A percentile compares a stretch with the other conserved stretches of the same genome.
Conservation (phyloP, 2,113 vertebrate genomes). For the Urocynchramus pylzowi region DNA sequence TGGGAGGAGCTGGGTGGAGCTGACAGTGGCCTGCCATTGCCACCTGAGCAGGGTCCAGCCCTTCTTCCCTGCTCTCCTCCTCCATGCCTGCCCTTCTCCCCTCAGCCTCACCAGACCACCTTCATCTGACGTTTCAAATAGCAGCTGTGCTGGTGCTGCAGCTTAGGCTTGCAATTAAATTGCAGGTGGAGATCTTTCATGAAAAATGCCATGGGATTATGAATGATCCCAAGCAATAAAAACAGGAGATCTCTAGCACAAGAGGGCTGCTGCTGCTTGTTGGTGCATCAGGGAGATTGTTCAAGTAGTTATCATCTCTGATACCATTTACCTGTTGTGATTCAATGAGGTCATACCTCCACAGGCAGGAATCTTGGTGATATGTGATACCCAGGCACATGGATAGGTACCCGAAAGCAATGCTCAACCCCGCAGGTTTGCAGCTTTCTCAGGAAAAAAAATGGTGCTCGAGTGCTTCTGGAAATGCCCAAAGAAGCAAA, state of each 20-base stretch:
- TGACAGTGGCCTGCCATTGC: background rate
- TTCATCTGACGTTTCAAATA: background rate
- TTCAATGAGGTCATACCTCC: background rate
- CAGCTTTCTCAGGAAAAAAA: background rate
- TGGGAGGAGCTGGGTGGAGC: background rate
- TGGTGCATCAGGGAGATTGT: background rate
- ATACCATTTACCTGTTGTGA: background rate
- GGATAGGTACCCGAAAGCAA: background rate
- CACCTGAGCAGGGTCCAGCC: rapidly evolving
- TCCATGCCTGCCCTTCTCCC: background rate
- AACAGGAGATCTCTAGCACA: background rate
- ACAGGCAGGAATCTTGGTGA: background rate
- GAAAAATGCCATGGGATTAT: background rate
- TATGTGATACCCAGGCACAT: rapidly evolving
- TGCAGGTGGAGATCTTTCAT: background rate
- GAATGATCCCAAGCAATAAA: background rate
- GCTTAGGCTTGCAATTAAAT: background rate
- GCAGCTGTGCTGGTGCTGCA: background rate
- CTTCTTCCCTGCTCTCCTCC: background rate
- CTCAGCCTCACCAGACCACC: background rate
- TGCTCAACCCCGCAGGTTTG: background rate
- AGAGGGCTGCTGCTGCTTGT: background rate
- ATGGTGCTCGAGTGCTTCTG: background rate
- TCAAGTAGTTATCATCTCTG: background rate
- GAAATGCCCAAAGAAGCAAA: background rate